Conservation (phyloP, 2,888 invertebrate species). For the Acronicta leporina region DNA sequence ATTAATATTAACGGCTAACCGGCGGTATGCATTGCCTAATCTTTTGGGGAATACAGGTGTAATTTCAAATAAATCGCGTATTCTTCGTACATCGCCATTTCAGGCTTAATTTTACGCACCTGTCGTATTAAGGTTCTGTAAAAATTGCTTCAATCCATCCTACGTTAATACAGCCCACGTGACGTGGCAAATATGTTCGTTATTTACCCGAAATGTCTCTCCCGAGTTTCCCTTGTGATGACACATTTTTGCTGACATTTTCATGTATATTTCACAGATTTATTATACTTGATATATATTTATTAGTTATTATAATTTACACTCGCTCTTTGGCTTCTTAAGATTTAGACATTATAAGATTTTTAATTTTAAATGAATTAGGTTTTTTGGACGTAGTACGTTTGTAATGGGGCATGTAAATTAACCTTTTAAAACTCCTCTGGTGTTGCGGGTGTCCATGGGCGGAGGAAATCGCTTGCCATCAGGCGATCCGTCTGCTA, state of each 20-base stretch:
- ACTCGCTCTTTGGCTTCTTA: not conserved
- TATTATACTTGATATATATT: not conserved
- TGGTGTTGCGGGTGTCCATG: too few species aligned
- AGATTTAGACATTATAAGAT: too few species aligned
- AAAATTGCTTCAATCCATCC: conserved; percentile 40
- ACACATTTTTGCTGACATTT: not conserved
- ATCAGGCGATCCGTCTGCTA: too few species aligned
- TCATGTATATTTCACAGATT: conserved; percentile 1
- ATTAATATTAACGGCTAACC: too few species aligned
- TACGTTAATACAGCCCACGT: conserved; percentile 21
- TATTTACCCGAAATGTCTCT: conserved; percentile 15
- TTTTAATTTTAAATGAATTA: too few species aligned
- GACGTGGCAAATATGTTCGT: conserved; percentile 18
- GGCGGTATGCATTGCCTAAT: too few species aligned
- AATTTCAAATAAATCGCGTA: too few species aligned
- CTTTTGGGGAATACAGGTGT: too few species aligned
- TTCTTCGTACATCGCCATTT: conserved; percentile 16
- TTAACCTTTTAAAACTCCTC: too few species aligned
- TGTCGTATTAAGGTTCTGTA: conserved; percentile 11
- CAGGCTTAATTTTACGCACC: conserved; percentile 35
- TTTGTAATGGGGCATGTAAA: too few species aligned
- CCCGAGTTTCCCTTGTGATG: conserved; percentile 7
- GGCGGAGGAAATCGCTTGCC: too few species aligned
- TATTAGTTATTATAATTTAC: not conserved
- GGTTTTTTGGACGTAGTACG: too few species aligned